Base-by-base conservation (phyloP, 2,888 invertebrate species). In the Phengaris alcon region DNA sequence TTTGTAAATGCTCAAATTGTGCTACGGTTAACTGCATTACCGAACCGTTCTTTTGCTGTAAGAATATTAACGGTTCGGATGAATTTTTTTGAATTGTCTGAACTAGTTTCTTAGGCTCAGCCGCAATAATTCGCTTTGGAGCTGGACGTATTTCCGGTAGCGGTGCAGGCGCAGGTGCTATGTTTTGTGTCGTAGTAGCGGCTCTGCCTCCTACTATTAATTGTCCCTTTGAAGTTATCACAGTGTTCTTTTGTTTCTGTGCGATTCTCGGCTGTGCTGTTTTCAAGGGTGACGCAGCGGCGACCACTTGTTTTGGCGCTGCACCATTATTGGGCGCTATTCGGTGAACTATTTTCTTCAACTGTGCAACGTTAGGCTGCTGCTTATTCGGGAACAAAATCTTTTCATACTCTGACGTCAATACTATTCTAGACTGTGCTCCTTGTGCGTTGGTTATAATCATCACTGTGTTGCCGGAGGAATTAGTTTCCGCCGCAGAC, bases 391-490 rank as follows among this genome's bases (percentile, higher is more conserved):
- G 94, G 74, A 94, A 94, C 75, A 95, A 83, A 80, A 95, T 90
- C 84, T 94, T 94, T 80, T 95, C 95, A 81, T 95, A 95, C 77
- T 95, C 94, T 0, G 95, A 95, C 8, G 95, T 95, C 70, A 95
- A 86, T 3, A 95, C 88, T 81, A 95, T 93, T 79, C 94, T 89
- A 22, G 95, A 95, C 79, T 95, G 95, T 48, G 94, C 90, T 15
- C 95, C 95, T 82, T 95, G 94, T 75, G 95, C 94, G 81, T 95
- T 94, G 0, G 95, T 95, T 74, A 95, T 94, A 64, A 95, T 94
- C 95, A 95, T 95, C 48, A 95, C 94, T 75, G 95, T 95, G 80
- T 94, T 91, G 9, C 90, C 90, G n/a, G 91, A 84, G 1, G 90
- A 84, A 75, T 80, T 85, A 10, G 87, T 80, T 48, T 91, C 90